phyloP scores from a whole-genome alignment of 2,888 invertebrate genomes.

The Noctua fimbriata region DNA sequence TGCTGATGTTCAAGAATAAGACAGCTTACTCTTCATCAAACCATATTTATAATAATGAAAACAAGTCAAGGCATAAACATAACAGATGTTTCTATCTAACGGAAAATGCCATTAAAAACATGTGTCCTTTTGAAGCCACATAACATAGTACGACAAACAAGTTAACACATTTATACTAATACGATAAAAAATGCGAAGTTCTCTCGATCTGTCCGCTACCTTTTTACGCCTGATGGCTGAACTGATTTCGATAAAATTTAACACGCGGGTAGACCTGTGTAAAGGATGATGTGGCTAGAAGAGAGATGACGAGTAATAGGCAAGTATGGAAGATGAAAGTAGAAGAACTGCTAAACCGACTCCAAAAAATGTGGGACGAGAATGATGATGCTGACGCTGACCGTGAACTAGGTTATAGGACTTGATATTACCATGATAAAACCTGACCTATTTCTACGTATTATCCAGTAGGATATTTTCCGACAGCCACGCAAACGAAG shows the following conservation, averaged over 20 bases:
- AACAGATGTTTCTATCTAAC: neutral
- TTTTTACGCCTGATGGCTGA: neutral
- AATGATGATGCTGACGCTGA: neutral
- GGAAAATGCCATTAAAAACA: constrained; percentile 26
- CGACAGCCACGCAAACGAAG: neutral
- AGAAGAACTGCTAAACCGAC: neutral
- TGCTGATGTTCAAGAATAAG: neutral
- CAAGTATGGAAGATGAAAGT: neutral
- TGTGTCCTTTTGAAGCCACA: constrained; percentile 20
- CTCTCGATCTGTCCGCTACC: neutral
- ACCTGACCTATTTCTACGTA: neutral
- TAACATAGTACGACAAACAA: constrained; percentile 10
- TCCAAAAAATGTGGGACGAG: neutral
- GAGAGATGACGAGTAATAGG: neutral
- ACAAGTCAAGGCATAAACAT: neutral
- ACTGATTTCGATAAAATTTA: neutral
- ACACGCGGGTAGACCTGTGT: neutral
- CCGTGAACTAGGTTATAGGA: neutral
- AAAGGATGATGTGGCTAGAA: neutral
- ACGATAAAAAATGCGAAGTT: neutral
- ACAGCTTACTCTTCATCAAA: neutral
- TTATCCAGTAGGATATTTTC: neutral
- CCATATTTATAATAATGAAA: neutral
- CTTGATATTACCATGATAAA: neutral
- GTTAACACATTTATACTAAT: constrained; percentile 1